Percentiles rank a stretch among this genome's conserved stretches.
These are phyloP conservation scores for Pardalotus punctatus DNA, from an alignment of 2,113 vertebrate genomes.

Conservation along the genomic window DNA sequence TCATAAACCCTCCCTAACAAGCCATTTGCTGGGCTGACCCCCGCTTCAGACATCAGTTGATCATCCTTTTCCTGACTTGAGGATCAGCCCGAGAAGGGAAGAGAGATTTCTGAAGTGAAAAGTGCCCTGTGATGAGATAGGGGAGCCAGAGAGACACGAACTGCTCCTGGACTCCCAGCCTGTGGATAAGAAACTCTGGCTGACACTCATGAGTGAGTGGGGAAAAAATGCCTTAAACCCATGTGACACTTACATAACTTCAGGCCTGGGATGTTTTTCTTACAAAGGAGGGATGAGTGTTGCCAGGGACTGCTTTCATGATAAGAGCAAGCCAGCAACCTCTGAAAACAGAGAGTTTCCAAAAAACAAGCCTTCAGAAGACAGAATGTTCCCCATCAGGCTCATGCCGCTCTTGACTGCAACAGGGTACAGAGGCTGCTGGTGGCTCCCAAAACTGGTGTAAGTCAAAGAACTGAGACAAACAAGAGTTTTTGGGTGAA, in stretches of 20 bases:
- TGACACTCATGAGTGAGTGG: constrained; percentile 53
- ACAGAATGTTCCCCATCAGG: background rate
- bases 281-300: constrained; percentile 1
- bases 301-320: constrained; percentile 25
- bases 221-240: constrained; percentile 47
- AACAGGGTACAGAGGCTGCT: background rate
- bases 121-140: constrained; percentile 50
- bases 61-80: background rate
- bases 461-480: background rate
- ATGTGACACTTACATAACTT: constrained; percentile 51
- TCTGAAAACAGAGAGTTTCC: constrained; percentile 20
- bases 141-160: background rate
- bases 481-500: background rate
- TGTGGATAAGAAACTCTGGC: constrained; percentile 45
- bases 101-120: constrained; percentile 42
- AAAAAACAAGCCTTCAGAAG: background rate
- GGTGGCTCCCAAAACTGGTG: background rate
- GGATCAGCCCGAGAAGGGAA: constrained; percentile 24
- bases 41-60: background rate
- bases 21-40: background rate
- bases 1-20: background rate
- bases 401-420: background rate
- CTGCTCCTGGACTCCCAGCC: constrained; percentile 22
- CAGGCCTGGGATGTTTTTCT: constrained; percentile 29
- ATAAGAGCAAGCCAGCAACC: constrained; percentile 45